Conservation (phyloP, 2,113 vertebrate species). For the Eublepharis macularius region DNA sequence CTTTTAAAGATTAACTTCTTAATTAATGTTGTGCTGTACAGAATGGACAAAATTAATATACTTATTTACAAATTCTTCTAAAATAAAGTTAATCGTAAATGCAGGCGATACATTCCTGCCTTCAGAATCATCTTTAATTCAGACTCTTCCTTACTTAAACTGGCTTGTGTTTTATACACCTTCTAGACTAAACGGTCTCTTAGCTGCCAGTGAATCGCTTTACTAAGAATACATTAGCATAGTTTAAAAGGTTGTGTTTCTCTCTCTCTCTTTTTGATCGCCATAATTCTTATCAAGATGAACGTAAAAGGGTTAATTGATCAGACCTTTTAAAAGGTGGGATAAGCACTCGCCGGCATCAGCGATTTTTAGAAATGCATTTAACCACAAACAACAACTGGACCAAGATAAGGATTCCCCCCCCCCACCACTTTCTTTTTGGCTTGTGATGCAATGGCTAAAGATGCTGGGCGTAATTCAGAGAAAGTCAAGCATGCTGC, state of each 20-base stretch:
- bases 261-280: conserved; percentile 61
- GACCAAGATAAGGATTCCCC: neutral
- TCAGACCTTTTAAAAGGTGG: conserved; percentile 82
- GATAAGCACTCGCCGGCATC: conserved; percentile 68
- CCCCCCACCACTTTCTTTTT: neutral
- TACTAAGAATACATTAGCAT: conserved; percentile 66
- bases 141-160: conserved; percentile 37
- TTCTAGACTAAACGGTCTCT: conserved; percentile 27
- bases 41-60: neutral
- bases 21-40: neutral
- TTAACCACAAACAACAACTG: conserved; percentile 56
- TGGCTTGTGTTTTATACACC: neutral
- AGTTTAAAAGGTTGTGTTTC: conserved; percentile 74
- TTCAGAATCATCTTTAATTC: neutral
- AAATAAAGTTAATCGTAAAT: neutral
- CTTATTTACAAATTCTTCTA: neutral
- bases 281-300: conserved; percentile 72
- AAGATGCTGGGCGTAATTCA: neutral
- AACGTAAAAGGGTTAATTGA: conserved; percentile 85
- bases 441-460: neutral
- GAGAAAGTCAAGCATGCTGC: neutral
- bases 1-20: neutral
- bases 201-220: conserved; percentile 77
- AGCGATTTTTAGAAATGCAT: conserved; percentile 72
- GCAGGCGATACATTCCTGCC: neutral